Evolutionary conservation across 2,797 vertebrate genomes (phyloP).

Genomic region (Gymnothorax javanicus): DNA sequence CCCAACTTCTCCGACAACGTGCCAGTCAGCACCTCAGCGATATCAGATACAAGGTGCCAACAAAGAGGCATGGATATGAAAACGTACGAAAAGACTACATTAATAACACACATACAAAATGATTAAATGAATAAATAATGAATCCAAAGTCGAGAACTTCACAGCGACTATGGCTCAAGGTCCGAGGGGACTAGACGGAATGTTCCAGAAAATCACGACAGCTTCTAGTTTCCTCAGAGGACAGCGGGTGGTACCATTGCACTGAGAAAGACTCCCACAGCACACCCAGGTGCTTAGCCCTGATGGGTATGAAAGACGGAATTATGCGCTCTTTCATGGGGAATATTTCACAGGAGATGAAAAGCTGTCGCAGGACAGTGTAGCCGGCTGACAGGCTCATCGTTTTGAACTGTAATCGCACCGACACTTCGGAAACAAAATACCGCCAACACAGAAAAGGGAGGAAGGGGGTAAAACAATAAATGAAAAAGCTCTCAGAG

Average conservation of each 20-base stretch:
- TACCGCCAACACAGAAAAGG: background rate
- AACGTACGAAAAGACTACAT: background rate
- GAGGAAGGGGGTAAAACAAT: background rate
- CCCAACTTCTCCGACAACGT: background rate
- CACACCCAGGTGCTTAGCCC: background rate
- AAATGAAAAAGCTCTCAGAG: background rate
- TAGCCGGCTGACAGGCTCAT: background rate
- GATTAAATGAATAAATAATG: background rate
- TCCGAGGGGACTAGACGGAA: too few species aligned
- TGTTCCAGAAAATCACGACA: background rate
- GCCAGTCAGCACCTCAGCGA: background rate
- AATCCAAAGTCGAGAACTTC: background rate
- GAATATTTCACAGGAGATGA: background rate
- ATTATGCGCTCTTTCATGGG: background rate
- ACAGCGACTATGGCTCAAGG: background rate
- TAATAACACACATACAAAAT: background rate
- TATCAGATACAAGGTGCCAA: background rate
- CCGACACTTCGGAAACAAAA: background rate
- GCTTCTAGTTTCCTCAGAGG: background rate
- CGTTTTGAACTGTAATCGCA: background rate
- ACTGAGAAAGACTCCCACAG: background rate
- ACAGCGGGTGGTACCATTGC: background rate
- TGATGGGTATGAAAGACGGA: background rate
- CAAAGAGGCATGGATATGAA: background rate
- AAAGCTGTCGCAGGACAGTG: background rate